Conservation (phyloP, 2,113 vertebrate species). For the Haliaeetus leucogaster region DNA sequence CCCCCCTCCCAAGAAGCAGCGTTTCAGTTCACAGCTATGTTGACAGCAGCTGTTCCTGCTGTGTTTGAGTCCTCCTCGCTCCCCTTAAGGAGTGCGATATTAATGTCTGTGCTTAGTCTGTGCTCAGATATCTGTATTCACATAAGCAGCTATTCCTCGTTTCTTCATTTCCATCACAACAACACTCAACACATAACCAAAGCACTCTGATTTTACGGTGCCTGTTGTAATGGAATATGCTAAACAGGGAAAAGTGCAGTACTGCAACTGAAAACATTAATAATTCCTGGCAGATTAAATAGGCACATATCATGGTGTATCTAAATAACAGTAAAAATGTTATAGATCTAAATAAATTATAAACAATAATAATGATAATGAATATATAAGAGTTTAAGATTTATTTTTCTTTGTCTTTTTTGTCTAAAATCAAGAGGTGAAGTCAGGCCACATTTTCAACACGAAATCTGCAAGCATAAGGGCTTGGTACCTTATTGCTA, state of each 20-base stretch:
- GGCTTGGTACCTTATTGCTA: background rate
- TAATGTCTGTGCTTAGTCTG: background rate
- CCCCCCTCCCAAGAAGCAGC: background rate
- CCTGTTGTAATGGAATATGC: background rate
- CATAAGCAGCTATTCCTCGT: background rate
- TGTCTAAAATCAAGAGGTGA: background rate
- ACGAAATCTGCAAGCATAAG: background rate
- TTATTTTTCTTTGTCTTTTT: background rate
- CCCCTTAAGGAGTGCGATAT: background rate
- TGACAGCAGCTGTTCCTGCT: conserved; percentile 18
- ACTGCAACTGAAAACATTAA: background rate
- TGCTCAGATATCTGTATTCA: background rate
- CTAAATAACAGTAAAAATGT: background rate
- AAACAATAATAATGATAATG: background rate
- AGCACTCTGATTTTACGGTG: background rate
- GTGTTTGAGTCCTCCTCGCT: background rate
- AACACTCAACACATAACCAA: background rate
- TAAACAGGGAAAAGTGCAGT: background rate
- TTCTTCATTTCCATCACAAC: background rate
- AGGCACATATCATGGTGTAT: background rate
- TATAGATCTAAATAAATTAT: background rate
- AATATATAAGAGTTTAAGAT: background rate
- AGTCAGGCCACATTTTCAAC: background rate
- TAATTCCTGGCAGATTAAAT: background rate
- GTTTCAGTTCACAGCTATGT: background rate